Conservation (phyloP, 2,888 invertebrate species). For the Trachelus iudaicus region DNA sequence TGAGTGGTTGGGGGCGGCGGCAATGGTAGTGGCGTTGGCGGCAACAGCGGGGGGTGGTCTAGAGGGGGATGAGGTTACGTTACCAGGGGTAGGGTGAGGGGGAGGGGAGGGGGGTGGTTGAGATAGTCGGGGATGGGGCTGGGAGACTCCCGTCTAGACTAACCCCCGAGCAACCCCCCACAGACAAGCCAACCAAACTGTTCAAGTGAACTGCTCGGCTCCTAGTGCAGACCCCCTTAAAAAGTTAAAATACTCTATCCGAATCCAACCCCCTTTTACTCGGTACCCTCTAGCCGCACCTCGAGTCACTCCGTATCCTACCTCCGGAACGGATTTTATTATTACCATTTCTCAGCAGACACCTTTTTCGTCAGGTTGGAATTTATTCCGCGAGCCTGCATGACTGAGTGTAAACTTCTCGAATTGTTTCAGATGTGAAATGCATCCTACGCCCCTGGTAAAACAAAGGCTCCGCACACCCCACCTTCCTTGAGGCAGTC, state of each 20-base stretch:
- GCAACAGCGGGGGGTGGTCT: conserved; percentile 21
- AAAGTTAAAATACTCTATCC: conserved; percentile 60
- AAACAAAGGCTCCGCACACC: neutral
- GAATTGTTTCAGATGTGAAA: conserved; percentile 46
- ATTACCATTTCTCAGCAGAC: conserved; percentile 57
- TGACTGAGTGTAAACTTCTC: conserved; percentile 31
- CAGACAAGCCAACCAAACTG: conserved; percentile 62
- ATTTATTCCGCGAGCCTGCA: conserved; percentile 34
- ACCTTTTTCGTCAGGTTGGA: conserved; percentile 25
- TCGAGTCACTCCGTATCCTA: conserved; percentile 30
- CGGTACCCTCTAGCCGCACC: conserved; percentile 21
- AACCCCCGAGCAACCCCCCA: conserved; percentile 53
- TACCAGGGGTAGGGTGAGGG: conserved; percentile 7
- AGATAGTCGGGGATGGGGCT: conserved; percentile 38
- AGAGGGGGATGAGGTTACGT: neutral
- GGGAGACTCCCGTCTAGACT: conserved; percentile 62
- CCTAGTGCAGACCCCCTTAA: conserved; percentile 45
- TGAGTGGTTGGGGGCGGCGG: conserved; percentile 42
- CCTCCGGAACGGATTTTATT: conserved; percentile 54
- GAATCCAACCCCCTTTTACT: conserved; percentile 26
- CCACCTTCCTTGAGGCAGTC: neutral
- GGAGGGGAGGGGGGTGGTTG: conserved; percentile 27
- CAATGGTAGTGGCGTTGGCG: conserved; percentile 15
- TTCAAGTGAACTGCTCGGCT: conserved; percentile 58
- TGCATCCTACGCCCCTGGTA: conserved; percentile 23